These are phyloP conservation scores for Corythornis madagascariensis DNA, from an alignment of 2,113 vertebrate species.

Conservation along the genomic window DNA sequence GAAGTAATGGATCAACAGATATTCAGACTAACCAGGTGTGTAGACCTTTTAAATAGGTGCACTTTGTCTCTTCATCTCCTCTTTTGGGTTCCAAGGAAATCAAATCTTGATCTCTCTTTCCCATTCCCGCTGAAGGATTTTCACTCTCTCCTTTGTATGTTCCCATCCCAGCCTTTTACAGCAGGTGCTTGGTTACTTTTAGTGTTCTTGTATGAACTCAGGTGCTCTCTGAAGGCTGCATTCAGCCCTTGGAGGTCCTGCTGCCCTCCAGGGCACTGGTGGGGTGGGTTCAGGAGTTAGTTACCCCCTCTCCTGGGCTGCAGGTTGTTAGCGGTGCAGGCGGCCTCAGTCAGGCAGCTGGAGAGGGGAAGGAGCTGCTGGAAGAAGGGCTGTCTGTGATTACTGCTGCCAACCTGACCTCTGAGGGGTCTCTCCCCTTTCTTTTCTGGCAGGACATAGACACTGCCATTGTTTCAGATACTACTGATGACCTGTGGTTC, in stretches of 20 bases:
- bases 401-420: not conserved
- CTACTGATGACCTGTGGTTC: conserved; percentile 95
- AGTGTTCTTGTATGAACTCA: not conserved
- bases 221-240: not conserved
- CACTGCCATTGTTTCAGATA: conserved; percentile 94
- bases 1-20: conserved; percentile 95
- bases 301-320: not conserved
- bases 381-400: not conserved
- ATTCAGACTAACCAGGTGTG: conserved; percentile 96
- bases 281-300: not conserved
- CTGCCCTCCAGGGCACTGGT: not conserved
- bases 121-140: not conserved
- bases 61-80: not conserved
- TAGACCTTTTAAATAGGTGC: not conserved
- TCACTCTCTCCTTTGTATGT: not conserved
- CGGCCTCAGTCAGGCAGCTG: not conserved
- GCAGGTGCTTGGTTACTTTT: not conserved
- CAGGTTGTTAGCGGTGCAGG: not conserved
- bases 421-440: not conserved
- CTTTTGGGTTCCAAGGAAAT: not conserved
- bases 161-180: not conserved
- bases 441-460: conserved; percentile 85
- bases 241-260: not conserved
- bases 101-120: not conserved
- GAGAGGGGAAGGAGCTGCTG: not conserved